A percentile compares a stretch with the other conserved stretches of the same genome.
phyloP scores from a whole-genome alignment of 2,797 vertebrate genomes.

The Xyrichtys novacula region DNA sequence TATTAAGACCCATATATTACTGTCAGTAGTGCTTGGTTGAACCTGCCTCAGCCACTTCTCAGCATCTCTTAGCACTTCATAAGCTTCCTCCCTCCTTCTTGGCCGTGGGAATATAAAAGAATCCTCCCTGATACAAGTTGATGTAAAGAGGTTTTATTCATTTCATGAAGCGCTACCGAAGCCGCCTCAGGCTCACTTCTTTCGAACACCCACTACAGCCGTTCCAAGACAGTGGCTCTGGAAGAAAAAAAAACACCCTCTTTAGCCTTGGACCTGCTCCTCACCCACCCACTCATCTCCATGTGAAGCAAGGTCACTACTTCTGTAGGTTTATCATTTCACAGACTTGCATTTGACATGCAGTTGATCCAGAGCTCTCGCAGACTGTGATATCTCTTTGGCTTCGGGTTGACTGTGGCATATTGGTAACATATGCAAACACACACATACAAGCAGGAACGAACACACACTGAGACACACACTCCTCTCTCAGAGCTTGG shows the following conservation, averaged over 20 bases:
- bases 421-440: constrained; percentile 55
- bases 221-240: constrained; percentile 65
- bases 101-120: constrained; percentile 73
- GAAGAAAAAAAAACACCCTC: constrained; percentile 29
- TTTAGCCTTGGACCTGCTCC: constrained; percentile 73
- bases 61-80: constrained; percentile 71
- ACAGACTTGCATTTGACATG: constrained; percentile 62
- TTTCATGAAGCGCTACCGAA: constrained; percentile 57
- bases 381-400: constrained; percentile 48
- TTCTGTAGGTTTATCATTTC: constrained; percentile 69
- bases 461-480: constrained; percentile 42
- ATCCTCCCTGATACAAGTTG: constrained; percentile 62
- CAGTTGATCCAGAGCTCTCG: constrained; percentile 45
- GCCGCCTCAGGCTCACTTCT: constrained; percentile 62
- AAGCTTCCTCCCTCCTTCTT: constrained; percentile 62
- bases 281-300: constrained; percentile 74
- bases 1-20: constrained; percentile 83
- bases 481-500: constrained; percentile 71
- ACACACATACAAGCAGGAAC: constrained; percentile 9
- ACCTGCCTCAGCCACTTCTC: constrained; percentile 74
- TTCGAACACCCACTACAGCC: constrained; percentile 69
- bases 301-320: constrained; percentile 71
- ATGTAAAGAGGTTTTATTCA: constrained; percentile 72
- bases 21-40: constrained; percentile 78
- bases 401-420: constrained; percentile 41